Base-by-base conservation (phyloP, 2,888 invertebrate genomes). In the Rhodophaea formosa region DNA sequence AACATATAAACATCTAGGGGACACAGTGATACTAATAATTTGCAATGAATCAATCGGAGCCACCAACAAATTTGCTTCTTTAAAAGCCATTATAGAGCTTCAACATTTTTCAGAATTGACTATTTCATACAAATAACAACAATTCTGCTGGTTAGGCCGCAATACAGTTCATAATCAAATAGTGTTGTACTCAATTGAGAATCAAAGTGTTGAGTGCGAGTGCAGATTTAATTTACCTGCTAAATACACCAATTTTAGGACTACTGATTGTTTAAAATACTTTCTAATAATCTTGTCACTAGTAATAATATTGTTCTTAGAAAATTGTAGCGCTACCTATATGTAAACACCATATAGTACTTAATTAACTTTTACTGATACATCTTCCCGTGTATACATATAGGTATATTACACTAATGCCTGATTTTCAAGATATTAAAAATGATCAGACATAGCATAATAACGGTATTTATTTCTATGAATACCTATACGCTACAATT, bases 401-500 rank as follows among this genome's bases (percentile, higher is more conserved):
- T n/a, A n/a, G n/a, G n/a, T 23, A 23, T 23, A 3, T 3, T 23
- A 23, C 23, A 23, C 23, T 23, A 23, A 23, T 23, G 5, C 5
- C 23, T 3, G 23, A 23, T 23, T 23, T 23, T 23, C 23, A 23
- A 23, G 2, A 5, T 23, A 23, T 23, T 23, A 23, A 23, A 23
- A 23, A 3, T 23, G 23, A 23, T 23, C 23, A 23, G 23, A 3
- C 2, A 23, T 23, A 23, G 23, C 23, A 23, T 23, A 23, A 23
- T 23, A 23, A 23, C 23, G 2, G 5, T 2, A 23, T 23, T 23
- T 2, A 23, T 5, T 23, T 23, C 23, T 23, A 23, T 23, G 23
- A 23, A 23, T 23, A n/a, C n/a, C n/a, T n/a, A n/a, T n/a, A 54
- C 32, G 54, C 32, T 46, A 60, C 56, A 63, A 59, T 45, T 63